Evolutionary conservation across 2,113 vertebrate genomes (phyloP).

Genomic region (Leucoraja erinaceus): DNA sequence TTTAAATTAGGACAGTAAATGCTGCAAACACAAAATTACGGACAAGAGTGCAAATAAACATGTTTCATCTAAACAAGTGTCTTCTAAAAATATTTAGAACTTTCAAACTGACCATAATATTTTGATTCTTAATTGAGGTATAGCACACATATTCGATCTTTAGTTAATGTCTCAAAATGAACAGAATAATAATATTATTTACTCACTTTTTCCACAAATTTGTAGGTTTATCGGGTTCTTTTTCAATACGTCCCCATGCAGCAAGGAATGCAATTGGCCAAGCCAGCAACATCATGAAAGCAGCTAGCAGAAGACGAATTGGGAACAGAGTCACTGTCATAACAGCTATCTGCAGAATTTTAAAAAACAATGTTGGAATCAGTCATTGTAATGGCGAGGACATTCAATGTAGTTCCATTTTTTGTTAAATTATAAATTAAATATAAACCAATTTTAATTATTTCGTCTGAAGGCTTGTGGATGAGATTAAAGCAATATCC

Average conservation of each 20-base stretch:
- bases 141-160: background rate
- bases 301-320: constrained; percentile 79
- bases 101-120: background rate
- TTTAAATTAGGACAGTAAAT: background rate
- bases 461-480: background rate
- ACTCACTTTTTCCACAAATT: constrained; percentile 80
- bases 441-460: background rate
- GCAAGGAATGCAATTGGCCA: constrained; percentile 91
- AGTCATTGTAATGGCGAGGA: background rate
- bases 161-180: background rate
- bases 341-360: constrained; percentile 71
- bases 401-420: background rate
- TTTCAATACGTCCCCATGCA: constrained; percentile 71
- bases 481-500: background rate
- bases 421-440: background rate
- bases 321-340: constrained; percentile 95
- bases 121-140: background rate
- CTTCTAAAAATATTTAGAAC: background rate
- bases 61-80: background rate
- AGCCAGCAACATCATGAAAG: constrained; percentile 93
- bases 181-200: background rate
- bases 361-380: constrained; percentile 27
- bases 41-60: background rate
- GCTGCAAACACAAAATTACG: background rate
- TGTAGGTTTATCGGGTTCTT: constrained; percentile 66